These are phyloP conservation scores for Tetheella fluctuosa DNA, from an alignment of 2,888 invertebrate species.

Conservation along the genomic window DNA sequence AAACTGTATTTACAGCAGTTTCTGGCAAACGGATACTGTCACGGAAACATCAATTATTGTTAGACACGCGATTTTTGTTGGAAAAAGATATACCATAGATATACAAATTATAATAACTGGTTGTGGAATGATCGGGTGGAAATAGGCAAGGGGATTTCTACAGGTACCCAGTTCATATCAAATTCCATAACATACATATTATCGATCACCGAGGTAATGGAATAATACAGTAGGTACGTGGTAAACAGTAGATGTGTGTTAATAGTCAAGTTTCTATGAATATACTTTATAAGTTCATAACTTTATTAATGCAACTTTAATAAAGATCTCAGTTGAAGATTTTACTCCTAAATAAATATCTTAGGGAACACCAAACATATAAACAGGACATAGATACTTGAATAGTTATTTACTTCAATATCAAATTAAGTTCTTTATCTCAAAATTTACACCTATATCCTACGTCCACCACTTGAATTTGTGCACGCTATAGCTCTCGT, in stretches of 20 bases:
- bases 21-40: constrained; percentile 47
- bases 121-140: background rate
- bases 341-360: background rate
- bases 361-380: background rate
- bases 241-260: too few relatives aligned
- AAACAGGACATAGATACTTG: background rate
- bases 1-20: constrained; percentile 48
- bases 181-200: background rate
- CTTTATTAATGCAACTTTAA: too few relatives aligned
- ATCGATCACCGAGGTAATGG: background rate
- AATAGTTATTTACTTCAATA: background rate
- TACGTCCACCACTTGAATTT: background rate
- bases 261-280: too few relatives aligned
- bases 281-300: too few relatives aligned
- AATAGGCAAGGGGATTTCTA: background rate
- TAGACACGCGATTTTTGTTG: constrained; percentile 46
- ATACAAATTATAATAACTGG: constrained; percentile 5
- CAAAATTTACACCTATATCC: constrained; percentile 5
- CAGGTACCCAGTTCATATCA: background rate
- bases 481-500: constrained; percentile 6
- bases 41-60: constrained; percentile 42
- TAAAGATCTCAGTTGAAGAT: too few relatives aligned
- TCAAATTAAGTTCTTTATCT: background rate
- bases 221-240: background rate
- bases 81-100: constrained; percentile 11